A percentile compares a stretch with the other conserved stretches of the same genome.
Evolutionary conservation across 1,140 invertebrate genomes (phyloP).

Genomic region (Drosophila guanche): DNA sequence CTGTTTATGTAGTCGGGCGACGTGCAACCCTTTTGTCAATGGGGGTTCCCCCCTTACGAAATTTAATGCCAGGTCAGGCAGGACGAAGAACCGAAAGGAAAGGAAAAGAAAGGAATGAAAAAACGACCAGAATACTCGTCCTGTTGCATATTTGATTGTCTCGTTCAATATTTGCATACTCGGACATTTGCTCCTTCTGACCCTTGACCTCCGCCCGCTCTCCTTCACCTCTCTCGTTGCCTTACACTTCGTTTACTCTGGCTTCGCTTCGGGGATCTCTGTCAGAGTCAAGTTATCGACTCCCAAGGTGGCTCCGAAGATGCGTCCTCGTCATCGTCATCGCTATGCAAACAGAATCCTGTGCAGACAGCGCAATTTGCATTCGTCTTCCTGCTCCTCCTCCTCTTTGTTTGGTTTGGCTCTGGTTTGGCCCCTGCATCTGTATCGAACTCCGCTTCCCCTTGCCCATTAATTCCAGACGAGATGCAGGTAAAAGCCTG

Average conservation of each 20-base stretch:
- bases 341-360: slow-evolving; percentile 9
- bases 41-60: slow-evolving; percentile 6
- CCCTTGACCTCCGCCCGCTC: slow-evolving; percentile 16
- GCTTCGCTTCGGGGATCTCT: slow-evolving; percentile 11
- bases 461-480: not conserved
- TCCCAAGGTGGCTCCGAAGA: slow-evolving; percentile 9
- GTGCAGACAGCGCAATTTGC: slow-evolving; percentile 58
- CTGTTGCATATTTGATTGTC: slow-evolving; percentile 81
- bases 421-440: not conserved
- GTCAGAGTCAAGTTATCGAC: slow-evolving; percentile 36
- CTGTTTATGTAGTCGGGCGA: slow-evolving; percentile 41
- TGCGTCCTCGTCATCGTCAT: not conserved
- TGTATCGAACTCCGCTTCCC: slow-evolving; percentile 44
- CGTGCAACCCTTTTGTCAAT: slow-evolving; percentile 47
- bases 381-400: slow-evolving; percentile 63
- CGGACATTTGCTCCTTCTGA: slow-evolving; percentile 38
- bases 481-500: slow-evolving; percentile 43
- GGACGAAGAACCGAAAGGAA: too few relatives aligned
- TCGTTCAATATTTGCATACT: slow-evolving; percentile 76
- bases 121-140: slow-evolving; percentile 48
- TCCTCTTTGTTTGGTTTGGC: slow-evolving; percentile 4
- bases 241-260: slow-evolving; percentile 46
- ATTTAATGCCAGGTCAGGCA: slow-evolving; percentile 32
- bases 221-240: slow-evolving; percentile 53
- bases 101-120: slow-evolving; percentile 6